Evolutionary conservation across 1,140 invertebrate genomes (phyloP).

Genomic region (Helicoverpa armigera): DNA sequence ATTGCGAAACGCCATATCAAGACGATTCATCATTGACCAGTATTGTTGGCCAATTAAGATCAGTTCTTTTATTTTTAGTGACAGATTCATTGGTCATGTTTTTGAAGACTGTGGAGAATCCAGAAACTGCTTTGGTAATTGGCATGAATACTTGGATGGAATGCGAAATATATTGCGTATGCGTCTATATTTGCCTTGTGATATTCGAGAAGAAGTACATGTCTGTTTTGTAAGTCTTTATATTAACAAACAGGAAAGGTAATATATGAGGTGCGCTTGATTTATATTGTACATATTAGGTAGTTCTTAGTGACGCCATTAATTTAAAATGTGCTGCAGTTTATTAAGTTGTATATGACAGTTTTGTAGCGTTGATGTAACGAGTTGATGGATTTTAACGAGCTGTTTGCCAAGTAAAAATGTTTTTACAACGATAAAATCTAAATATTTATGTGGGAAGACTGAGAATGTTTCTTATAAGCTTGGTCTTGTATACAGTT

Average conservation of each 20-base stretch:
- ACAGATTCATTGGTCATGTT: not conserved
- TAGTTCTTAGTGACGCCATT: conserved; percentile 16
- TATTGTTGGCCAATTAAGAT: too few species aligned
- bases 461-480: not conserved
- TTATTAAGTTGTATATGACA: conserved; percentile 34
- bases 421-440: conserved; percentile 5
- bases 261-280: conserved; percentile 1
- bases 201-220: conserved; percentile 3
- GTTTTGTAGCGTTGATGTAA: conserved; percentile 35
- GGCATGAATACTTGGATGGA: not conserved
- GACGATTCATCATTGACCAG: too few species aligned
- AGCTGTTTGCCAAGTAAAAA: conserved; percentile 20
- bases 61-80: not conserved
- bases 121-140: not conserved
- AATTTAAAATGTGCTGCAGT: conserved; percentile 33
- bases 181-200: not conserved
- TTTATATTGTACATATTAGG: conserved; percentile 36
- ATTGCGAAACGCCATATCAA: too few species aligned
- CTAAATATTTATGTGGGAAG: not conserved
- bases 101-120: not conserved
- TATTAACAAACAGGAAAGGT: conserved; percentile 9
- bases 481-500: too few species aligned
- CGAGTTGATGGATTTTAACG: conserved; percentile 32
- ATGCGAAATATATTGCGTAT: not conserved
- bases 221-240: not conserved